Evolutionary conservation across 2,113 vertebrate species (phyloP).

Genomic region (Chloroceryle aenea): DNA sequence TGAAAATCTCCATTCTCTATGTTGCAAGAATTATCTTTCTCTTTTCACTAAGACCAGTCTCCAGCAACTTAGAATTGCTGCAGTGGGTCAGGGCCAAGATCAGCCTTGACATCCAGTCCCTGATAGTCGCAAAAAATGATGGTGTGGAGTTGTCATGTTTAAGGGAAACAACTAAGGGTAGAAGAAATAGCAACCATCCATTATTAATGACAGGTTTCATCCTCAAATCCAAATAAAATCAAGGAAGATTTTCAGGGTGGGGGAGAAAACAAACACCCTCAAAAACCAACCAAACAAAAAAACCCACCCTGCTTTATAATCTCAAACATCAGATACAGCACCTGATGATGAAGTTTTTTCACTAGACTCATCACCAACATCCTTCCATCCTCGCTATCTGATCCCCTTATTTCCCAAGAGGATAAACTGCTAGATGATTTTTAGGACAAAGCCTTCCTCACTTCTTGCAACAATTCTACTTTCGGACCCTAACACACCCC

Average conservation of each 20-base stretch:
- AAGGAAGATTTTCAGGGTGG: not conserved
- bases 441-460: rapidly evolving
- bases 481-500: rapidly evolving
- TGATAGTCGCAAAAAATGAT: not conserved
- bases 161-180: not conserved
- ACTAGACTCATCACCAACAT: not conserved
- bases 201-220: not conserved
- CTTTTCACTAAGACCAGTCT: not conserved
- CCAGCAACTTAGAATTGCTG: not conserved
- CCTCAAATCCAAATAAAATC: not conserved
- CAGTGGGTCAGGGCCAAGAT: not conserved
- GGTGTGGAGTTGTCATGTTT: rapidly evolving
- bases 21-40: not conserved
- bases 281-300: too few relatives aligned
- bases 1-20: not conserved
- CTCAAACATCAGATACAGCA: rapidly evolving
- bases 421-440: not conserved
- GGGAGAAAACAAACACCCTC: not conserved
- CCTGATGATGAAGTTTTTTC: rapidly evolving
- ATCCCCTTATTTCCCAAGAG: not conserved
- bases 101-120: not conserved
- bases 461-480: not conserved
- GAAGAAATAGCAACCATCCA: not conserved
- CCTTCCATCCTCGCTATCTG: not conserved
- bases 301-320: too few relatives aligned